Base-by-base conservation (phyloP, 2,888 invertebrate genomes). In the Troides oblongomaculatus region DNA sequence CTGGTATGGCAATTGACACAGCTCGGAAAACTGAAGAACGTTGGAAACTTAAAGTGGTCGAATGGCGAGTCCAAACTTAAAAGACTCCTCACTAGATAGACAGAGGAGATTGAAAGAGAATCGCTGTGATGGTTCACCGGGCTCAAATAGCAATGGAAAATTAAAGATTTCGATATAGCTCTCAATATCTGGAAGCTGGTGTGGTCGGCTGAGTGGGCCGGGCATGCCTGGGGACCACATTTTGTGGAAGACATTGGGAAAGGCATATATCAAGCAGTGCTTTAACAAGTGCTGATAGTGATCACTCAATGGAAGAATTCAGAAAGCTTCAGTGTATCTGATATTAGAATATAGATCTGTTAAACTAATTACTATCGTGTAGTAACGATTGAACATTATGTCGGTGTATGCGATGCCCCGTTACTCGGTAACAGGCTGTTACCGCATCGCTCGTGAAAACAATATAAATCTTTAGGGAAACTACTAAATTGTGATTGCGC, bases 401-500 rank as follows among this genome's bases (percentile, higher is more conserved):
- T 10, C 39, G 39, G 1, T 39, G 39, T 21, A 21, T 21, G 21
- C 21, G 21, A 21, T 21, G 21, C 21, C 21, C 21, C 21, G 21
- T 21, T 21, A 21, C 21, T 21, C 21, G 8, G 8, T 39, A 39
- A 39, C 10, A 39, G 39, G 8, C 39, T 68, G 25, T 62, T 57
- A 65, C 63, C 60, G 39, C 25, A 14, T 21, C 46, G 56, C 50
- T 62, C 62, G 66, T 62, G 59, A 75, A 76, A 78, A 76, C 69
- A 7, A 21, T 39, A 74, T 72, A 78, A 78, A 74, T 78, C 74
- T 77, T 75, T 72, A 75, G 71, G 75, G 76, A 72, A 81, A 85
- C 84, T 82, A 86, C 81, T 86, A 84, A 84, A 82, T 80, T 78
- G 77, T 77, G 72, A 73, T n/a, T 64, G 68, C 72, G 66, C 61